Evolutionary conservation across 2,888 invertebrate genomes (phyloP), one percentile per base, ranked within the genome.

Genomic region (Calameuta idolon): DNA sequence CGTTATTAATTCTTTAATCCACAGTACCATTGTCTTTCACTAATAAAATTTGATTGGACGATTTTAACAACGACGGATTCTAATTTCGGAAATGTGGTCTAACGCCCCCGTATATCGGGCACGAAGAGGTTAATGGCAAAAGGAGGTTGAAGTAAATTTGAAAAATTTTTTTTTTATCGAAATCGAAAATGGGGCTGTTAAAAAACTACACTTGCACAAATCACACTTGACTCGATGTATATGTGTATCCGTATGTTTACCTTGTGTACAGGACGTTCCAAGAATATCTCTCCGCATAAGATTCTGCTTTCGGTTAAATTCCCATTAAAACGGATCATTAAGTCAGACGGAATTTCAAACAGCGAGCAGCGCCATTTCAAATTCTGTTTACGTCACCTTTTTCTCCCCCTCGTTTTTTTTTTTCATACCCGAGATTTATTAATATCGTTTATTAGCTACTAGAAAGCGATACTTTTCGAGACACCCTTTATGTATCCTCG

Each of bases 161-260:
- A 23, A 23, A 40, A 77, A 74, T 55, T 34, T 35, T 33, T 40
- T 55, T 79, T 76, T 75, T 76, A 77, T 75, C 78, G 79, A 75
- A 79, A 77, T 75, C 79, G 79, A 78, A 82, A 82, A 81, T 79
- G 79, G 79, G 40, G 78, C 77, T 79, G 78, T 79, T 82, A 81
- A 82, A 81, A 82, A 82, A 79, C 37, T 82, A 75, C 33, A 75
- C 11, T 69, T n/a, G 75, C 34, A 15, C 35, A 69, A 69, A 80
- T 79, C 76, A 77, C 79, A 71, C 71, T 31, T 33, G 31, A 71
- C 71, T 71, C 31, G 31, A 71, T 71, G 31, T 71, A 71, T 71
- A 71, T 71, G 23, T 55, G 9, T 55, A 23, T 55, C 23, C 55
- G 23, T 55, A 55, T 55, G 55, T 55, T 55, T 55, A 55, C 55